Evolutionary conservation across 2,113 vertebrate species (phyloP), one percentile per base, ranked within the genome.

Genomic region (Lophochroa leadbeateri): DNA sequence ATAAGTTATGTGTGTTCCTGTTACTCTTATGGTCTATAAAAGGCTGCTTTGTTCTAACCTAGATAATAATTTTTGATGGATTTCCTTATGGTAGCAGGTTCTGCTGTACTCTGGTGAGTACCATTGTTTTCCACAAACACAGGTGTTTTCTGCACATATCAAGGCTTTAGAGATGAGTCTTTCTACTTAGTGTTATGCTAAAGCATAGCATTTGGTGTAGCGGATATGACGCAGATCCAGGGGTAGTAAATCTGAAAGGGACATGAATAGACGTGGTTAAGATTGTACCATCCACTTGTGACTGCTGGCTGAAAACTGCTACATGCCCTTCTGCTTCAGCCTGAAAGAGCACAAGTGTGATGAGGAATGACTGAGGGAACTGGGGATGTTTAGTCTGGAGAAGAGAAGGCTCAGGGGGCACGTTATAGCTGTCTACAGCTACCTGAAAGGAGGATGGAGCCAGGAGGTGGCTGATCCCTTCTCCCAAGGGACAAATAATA

Each of bases 1-100:
- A 67, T 97, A 98, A 97, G 60, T 98, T 97, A 96, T 97, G 92
- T 87, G 82, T 92, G 68, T 96, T 97, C 96, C 74, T 82, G 85
- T 95, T 94, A 88, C 78, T 90, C 61, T 96, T 96, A 94, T 0
- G 35, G 84, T 94, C 91, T 96, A 78, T 88, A 96, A 97, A 97
- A 90, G 90, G 65, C 76, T 93, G 24, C 92, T 96, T 97, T 95
- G 86, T 96, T 84, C 97, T 96, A 95, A 94, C 74, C 83, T 92
- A 58, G 85, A 93, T 95, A 96, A 94, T 97, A 97, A 94, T 97
- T 96, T 77, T 95, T 95, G 76, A 91, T 95, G 49, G 78, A 92
- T 95, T 90, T 94, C 70, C 94, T 96, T 96, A 44, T 50, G 92
- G 78, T 9, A 74, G 28, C 82, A 89, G 52, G 87, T 70, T 93